Conservation (phyloP, 2,113 vertebrate genomes). For the Gallinago undulata region DNA sequence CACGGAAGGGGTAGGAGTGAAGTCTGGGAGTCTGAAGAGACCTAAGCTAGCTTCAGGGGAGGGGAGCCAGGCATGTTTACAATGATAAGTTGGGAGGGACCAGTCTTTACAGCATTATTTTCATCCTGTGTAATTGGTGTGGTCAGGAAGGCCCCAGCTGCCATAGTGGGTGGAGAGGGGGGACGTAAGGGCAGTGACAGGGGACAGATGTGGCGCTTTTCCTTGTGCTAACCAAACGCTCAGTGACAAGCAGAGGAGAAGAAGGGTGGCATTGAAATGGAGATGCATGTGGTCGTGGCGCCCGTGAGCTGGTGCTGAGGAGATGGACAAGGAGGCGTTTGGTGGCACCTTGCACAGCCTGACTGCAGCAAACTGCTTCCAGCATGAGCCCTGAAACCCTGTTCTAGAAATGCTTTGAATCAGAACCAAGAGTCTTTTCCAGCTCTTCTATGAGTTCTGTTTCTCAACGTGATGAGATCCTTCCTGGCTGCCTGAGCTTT, state of each 20-base stretch:
- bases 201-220: neutral
- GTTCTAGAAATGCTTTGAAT: neutral
- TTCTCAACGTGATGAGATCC: neutral
- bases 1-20: fast-evolving
- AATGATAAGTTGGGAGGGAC: neutral
- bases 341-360: neutral
- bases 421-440: neutral
- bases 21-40: neutral
- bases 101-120: neutral
- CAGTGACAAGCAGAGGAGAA: neutral
- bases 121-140: neutral
- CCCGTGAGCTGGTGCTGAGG: neutral
- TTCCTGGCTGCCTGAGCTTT: neutral
- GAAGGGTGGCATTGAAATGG: neutral
- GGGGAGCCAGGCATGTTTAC: neutral
- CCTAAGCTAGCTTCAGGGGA: neutral
- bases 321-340: neutral
- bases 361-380: neutral
- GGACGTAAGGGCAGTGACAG: neutral
- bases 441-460: neutral
- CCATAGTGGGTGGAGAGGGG: too few relatives aligned
- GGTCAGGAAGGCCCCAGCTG: neutral
- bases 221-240: neutral
- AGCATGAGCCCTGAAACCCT: neutral
- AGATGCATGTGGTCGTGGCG: fast-evolving